phyloP scores from a whole-genome alignment of 2,888 invertebrate genomes.

The Rotaria sp. region DNA sequence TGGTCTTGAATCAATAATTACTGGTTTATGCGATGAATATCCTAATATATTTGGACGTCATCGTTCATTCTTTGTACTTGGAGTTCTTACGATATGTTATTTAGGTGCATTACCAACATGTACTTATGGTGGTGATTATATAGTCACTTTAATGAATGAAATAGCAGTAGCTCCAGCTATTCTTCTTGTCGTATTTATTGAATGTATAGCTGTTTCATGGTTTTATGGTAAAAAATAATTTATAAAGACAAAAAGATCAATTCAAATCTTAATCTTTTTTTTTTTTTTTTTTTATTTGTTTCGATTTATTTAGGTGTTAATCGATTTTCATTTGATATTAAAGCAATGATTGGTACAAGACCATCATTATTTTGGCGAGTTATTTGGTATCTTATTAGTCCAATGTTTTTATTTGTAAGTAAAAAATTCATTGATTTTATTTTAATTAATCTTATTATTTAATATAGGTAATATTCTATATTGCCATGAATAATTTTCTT shows the following conservation, averaged over 20 bases:
- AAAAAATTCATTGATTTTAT: too few species aligned
- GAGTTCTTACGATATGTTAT: slow-evolving; percentile 73
- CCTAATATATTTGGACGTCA: slow-evolving; percentile 67
- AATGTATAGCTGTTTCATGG: slow-evolving; percentile 38
- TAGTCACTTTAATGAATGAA: slow-evolving; percentile 36
- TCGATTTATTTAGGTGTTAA: not conserved
- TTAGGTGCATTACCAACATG: slow-evolving; percentile 83
- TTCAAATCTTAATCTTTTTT: too few species aligned
- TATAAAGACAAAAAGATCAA: too few species aligned
- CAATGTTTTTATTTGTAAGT: not conserved
- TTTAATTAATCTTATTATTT: not conserved
- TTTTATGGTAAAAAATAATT: slow-evolving; percentile 32
- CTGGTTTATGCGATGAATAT: slow-evolving; percentile 83
- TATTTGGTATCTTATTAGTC: slow-evolving; percentile 21
- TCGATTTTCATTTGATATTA: slow-evolving; percentile 25
- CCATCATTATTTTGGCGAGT: slow-evolving; percentile 19
- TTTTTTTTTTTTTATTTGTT: too few species aligned
- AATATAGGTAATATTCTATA: not conserved
- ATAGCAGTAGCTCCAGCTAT: slow-evolving; percentile 39
- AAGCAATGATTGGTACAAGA: slow-evolving; percentile 25
- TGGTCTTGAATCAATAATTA: slow-evolving; percentile 81
- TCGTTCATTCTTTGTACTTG: slow-evolving; percentile 81
- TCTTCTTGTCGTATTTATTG: slow-evolving; percentile 38
- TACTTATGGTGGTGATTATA: slow-evolving; percentile 57
- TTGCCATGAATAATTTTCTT: not conserved